These are phyloP conservation scores for Arctopsyche grandis DNA, from an alignment of 1,140 invertebrate genomes.

Conservation along the genomic window DNA sequence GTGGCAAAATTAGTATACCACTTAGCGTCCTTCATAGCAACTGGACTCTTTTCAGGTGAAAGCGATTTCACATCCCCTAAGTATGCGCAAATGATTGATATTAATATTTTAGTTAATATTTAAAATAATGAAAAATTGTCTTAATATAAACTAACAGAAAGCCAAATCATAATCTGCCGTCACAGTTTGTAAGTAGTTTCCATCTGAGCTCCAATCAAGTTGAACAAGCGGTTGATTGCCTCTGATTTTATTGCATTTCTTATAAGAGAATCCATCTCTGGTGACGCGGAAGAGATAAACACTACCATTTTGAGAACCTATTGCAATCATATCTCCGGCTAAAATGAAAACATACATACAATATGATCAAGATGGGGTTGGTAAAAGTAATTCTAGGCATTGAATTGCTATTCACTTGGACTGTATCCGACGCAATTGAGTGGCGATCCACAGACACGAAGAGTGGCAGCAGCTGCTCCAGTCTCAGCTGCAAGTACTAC, in stretches of 20 bases:
- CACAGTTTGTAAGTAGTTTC: constrained; percentile 86
- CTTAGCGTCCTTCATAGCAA: constrained; percentile 89
- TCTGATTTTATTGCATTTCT: constrained; percentile 86
- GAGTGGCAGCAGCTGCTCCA: constrained; percentile 82
- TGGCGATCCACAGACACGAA: constrained; percentile 86
- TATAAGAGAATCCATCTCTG: constrained; percentile 86
- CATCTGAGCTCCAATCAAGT: constrained; percentile 92
- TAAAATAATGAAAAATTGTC: constrained; percentile 6
- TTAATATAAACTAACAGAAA: constrained; percentile 76
- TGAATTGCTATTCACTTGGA: constrained; percentile 71
- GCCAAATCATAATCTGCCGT: constrained; percentile 92
- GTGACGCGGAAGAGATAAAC: constrained; percentile 86
- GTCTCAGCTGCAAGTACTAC: constrained; percentile 85
- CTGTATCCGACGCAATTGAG: constrained; percentile 87
- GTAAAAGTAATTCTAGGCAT: not conserved
- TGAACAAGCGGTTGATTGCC: constrained; percentile 84
- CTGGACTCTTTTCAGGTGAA: constrained; percentile 83
- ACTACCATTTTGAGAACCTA: constrained; percentile 90
- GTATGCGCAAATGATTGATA: constrained; percentile 52
- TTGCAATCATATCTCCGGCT: constrained; percentile 91
- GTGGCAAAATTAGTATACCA: constrained; percentile 88
- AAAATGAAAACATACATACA: constrained; percentile 32
- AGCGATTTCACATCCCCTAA: constrained; percentile 88
- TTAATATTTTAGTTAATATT: not conserved
- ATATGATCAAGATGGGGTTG: not conserved